phyloP scores from a whole-genome alignment of 2,888 invertebrate species.

The Lysandra bellargus region DNA sequence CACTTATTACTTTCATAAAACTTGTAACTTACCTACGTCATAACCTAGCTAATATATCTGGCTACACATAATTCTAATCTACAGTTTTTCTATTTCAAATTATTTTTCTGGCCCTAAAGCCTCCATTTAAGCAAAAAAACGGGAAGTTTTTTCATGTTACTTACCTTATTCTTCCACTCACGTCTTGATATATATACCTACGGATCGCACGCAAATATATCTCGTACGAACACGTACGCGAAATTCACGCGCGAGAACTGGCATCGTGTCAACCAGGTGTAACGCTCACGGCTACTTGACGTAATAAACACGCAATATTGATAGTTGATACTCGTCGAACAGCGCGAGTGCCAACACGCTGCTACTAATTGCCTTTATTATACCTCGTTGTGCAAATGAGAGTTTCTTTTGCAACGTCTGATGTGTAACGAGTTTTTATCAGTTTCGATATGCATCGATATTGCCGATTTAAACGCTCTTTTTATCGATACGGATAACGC shows the following conservation, averaged over 20 bases:
- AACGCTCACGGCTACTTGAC: constrained; percentile 45
- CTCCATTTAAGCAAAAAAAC: no score
- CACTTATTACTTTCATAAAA: no score
- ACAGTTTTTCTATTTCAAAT: no score
- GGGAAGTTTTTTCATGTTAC: no score
- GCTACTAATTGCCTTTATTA: constrained; percentile 20
- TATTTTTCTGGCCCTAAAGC: no score
- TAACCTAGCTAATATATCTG: no score
- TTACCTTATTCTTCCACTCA: no score
- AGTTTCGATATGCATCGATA: constrained; percentile 2
- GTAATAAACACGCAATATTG: constrained; percentile 52
- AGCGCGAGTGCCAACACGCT: constrained; percentile 19
- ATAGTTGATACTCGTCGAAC: constrained; percentile 39
- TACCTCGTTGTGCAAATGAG: constrained; percentile 10
- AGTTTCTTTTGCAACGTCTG: constrained; percentile 10
- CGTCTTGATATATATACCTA: no score
- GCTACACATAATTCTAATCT: no score
- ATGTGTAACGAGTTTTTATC: constrained; percentile 17
- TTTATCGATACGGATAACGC: neutral
- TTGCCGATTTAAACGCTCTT: neutral
- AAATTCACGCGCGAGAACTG: constrained; percentile 4
- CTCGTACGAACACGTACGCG: neutral
- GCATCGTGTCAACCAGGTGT: constrained; percentile 1
- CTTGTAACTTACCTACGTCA: no score
- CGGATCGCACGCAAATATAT: no score